Evolutionary conservation across 2,888 invertebrate species (phyloP).

Genomic region (Tenthredo mesomela): DNA sequence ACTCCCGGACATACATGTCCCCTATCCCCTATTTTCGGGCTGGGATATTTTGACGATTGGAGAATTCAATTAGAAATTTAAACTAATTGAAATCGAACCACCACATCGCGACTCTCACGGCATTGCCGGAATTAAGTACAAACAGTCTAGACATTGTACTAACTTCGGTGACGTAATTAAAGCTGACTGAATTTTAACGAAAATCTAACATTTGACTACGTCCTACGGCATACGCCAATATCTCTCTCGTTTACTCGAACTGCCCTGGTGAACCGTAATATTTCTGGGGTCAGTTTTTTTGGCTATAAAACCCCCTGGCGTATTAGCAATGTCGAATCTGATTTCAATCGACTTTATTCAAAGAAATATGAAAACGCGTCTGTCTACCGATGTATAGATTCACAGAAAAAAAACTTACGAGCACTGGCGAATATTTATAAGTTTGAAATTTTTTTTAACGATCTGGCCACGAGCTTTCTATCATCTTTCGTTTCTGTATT

Average conservation of each 20-base stretch:
- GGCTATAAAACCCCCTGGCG: neutral
- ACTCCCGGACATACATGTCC: neutral
- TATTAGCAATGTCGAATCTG: neutral
- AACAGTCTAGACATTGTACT: slow-evolving; percentile 1
- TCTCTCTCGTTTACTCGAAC: neutral
- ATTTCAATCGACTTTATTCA: neutral
- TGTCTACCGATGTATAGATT: neutral
- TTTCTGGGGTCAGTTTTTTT: neutral
- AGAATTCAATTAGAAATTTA: neutral
- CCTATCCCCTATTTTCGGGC: neutral
- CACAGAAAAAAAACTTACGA: neutral
- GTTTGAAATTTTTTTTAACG: neutral
- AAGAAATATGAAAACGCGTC: neutral
- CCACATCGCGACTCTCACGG: neutral
- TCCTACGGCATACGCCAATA: neutral
- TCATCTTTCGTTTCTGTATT: neutral
- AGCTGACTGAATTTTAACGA: neutral
- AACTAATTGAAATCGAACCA: neutral
- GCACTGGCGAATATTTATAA: neutral
- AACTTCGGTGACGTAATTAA: neutral
- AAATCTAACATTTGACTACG: neutral
- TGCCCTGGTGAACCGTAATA: neutral
- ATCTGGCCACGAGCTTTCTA: neutral
- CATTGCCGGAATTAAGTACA: neutral
- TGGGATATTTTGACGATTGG: neutral